Evolutionary conservation across 2,113 vertebrate species (phyloP), one percentile per base, ranked within the genome.

Genomic region (Carollia perspicillata): DNA sequence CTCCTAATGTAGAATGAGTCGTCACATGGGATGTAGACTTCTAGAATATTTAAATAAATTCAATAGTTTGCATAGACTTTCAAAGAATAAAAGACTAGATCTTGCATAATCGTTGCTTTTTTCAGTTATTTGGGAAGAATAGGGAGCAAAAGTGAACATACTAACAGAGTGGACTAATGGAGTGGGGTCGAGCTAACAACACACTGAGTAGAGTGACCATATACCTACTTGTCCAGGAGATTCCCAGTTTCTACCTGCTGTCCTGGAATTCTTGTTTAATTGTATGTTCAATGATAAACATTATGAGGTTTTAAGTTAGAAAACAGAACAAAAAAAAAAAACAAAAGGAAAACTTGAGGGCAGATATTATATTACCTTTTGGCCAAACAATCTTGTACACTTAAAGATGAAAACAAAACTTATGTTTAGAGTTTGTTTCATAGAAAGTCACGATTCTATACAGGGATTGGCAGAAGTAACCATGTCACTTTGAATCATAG

Each of bases 331-430:
- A 14, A 12, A 47, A 20, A 71, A 65, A 83, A 66, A 20, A 35
- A 49, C 16, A 20, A 55, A 68, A 78, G 55, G 51, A 84, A 92
- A 72, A 49, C 2, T 35, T 89, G 37, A 63, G 3, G 7, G 7
- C 13, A 91, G 33, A 75, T 26, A 42, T 58, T 92, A 55, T 65
- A 75, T 90, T 87, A 75, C 18, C 5, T 83, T 91, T 94, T 92
- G 58, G 30, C 35, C 18, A 28, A 60, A 30, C 90, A 37, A 33
- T 9, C 22, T 87, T 77, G 33, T 65, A 92, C 12, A 65, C 79
- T 72, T 80, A 80, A 83, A 79, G 17, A 47, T 78, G 89, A 93
- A 88, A 86, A n/a, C 44, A 77, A 95, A 89, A 94, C 8, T 68
- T 81, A 71, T 0, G n/a, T 44, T 35, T 77, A 68, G 10, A 74